Conservation (phyloP, 2,797 vertebrate species). For the Eleutherodactylus coqui region DNA sequence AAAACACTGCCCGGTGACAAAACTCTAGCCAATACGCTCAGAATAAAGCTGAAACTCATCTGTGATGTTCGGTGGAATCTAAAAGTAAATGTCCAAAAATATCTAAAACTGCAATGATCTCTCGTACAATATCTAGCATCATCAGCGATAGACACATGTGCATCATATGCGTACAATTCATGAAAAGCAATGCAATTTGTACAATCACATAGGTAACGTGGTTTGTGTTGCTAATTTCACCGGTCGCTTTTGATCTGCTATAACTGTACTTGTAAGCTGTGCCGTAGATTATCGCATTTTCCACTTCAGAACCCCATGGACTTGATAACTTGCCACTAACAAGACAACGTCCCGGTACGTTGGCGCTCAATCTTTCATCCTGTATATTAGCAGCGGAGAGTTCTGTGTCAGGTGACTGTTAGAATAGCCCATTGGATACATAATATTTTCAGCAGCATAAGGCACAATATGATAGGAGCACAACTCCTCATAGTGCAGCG, state of each 20-base stretch:
- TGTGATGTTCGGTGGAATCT: background rate
- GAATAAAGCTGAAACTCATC: slow-evolving; percentile 25
- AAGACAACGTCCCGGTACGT: slow-evolving; percentile 33
- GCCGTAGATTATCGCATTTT: slow-evolving; percentile 66
- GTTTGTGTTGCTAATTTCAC: slow-evolving; percentile 33
- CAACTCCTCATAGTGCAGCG: slow-evolving; percentile 86
- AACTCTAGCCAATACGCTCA: slow-evolving; percentile 7
- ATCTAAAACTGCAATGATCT: slow-evolving; percentile 17
- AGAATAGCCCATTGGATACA: slow-evolving; percentile 85
- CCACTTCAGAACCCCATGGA: slow-evolving; percentile 30
- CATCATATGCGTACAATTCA: slow-evolving; percentile 26
- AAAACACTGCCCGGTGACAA: slow-evolving; percentile 37
- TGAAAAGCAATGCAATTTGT: slow-evolving; percentile 30
- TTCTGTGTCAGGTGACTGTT: slow-evolving; percentile 80
- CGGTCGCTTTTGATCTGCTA: slow-evolving; percentile 67
- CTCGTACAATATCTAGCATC: slow-evolving; percentile 38
- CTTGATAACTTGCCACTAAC: too few relatives aligned
- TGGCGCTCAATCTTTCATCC: slow-evolving; percentile 86
- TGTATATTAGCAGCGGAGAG: slow-evolving; percentile 88
- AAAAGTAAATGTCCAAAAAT: slow-evolving; percentile 35
- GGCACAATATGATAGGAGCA: slow-evolving; percentile 88
- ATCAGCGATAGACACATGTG: slow-evolving; percentile 28
- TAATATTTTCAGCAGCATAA: slow-evolving; percentile 82
- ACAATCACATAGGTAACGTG: slow-evolving; percentile 18
- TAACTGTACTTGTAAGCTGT: slow-evolving; percentile 63